Evolutionary conservation across 1,140 invertebrate genomes (phyloP).

Genomic region (Drosophila malerkotliana): DNA sequence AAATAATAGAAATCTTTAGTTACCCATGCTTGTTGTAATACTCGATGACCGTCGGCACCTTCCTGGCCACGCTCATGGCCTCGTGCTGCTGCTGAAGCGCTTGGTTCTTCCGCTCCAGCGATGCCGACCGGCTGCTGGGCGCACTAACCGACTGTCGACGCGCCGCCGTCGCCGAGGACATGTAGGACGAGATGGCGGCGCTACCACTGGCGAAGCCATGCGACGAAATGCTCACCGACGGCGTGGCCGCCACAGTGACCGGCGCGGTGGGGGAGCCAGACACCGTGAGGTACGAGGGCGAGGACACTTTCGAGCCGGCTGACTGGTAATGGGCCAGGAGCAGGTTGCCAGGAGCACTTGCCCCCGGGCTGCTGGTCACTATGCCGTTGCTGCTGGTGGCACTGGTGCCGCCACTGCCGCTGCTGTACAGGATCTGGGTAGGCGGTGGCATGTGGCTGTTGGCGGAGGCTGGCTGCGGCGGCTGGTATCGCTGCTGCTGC

Average conservation of each 20-base stretch:
- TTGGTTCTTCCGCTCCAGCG: constrained; percentile 66
- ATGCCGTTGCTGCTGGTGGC: constrained; percentile 30
- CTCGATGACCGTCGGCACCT: constrained; percentile 59
- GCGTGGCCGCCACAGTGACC: constrained; percentile 48
- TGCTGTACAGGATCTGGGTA: constrained; percentile 66
- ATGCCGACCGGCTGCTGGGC: constrained; percentile 69
- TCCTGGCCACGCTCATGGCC: constrained; percentile 36
- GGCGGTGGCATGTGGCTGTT: constrained; percentile 64
- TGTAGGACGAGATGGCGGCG: constrained; percentile 65
- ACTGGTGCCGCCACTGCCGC: constrained; percentile 23
- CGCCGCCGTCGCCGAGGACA: constrained; percentile 63
- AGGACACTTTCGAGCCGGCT: constrained; percentile 37
- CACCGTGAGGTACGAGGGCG: constrained; percentile 45
- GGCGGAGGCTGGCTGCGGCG: constrained; percentile 43
- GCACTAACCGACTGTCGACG: constrained; percentile 73
- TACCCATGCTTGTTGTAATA: constrained; percentile 73
- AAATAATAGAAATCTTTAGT: background rate
- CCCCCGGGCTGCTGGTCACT: constrained; percentile 16
- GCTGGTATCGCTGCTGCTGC: constrained; percentile 83
- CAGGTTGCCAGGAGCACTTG: constrained; percentile 41
- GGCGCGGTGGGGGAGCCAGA: constrained; percentile 33
- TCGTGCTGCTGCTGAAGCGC: constrained; percentile 34
- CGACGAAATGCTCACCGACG: constrained; percentile 70
- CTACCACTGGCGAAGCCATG: constrained; percentile 67
- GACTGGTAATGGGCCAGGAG: constrained; percentile 58